Percentiles rank a stretch among this genome's conserved stretches.
These are phyloP conservation scores for Drosophila robusta DNA, from an alignment of 2,888 invertebrate species.

Conservation along the genomic window DNA sequence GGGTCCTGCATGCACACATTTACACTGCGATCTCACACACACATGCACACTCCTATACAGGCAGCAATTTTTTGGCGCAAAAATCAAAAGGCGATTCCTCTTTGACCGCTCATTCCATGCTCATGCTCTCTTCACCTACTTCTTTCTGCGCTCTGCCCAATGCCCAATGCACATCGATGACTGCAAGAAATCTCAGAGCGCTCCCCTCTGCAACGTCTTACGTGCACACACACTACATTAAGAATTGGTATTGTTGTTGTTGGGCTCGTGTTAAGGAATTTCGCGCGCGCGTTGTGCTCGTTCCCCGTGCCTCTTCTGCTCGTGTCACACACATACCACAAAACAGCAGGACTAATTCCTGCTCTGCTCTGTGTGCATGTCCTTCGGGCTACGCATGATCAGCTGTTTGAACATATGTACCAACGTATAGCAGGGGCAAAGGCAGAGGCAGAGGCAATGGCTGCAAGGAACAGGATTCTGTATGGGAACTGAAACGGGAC, in stretches of 20 bases:
- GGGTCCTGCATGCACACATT: conserved; percentile 59
- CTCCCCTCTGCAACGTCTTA: conserved; percentile 39
- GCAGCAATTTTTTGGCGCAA: conserved; percentile 73
- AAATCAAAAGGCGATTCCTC: conserved; percentile 65
- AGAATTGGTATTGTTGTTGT: conserved; percentile 22
- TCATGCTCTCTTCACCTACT: conserved; percentile 75
- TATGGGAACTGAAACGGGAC: conserved; percentile 53
- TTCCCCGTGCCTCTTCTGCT: conserved; percentile 58
- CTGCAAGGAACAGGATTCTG: conserved; percentile 42
- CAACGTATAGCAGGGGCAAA: not conserved
- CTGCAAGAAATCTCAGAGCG: conserved; percentile 72
- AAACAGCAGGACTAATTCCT: conserved; percentile 77
- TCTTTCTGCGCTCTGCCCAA: conserved; percentile 42
- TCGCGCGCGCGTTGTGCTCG: conserved; percentile 71
- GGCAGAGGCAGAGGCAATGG: conserved; percentile 13
- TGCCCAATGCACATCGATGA: conserved; percentile 51
- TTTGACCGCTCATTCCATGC: conserved; percentile 59
- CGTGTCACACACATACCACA: conserved; percentile 71
- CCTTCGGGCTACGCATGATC: conserved; percentile 66
- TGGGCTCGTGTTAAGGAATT: conserved; percentile 79
- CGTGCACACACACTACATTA: not conserved
- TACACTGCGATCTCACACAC: conserved; percentile 26
- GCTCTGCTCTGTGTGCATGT: conserved; percentile 66
- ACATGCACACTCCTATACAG: conserved; percentile 27
- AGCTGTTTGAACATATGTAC: conserved; percentile 74